Base-by-base conservation (phyloP, 2,113 vertebrate genomes). In the Polyodon spathula region DNA sequence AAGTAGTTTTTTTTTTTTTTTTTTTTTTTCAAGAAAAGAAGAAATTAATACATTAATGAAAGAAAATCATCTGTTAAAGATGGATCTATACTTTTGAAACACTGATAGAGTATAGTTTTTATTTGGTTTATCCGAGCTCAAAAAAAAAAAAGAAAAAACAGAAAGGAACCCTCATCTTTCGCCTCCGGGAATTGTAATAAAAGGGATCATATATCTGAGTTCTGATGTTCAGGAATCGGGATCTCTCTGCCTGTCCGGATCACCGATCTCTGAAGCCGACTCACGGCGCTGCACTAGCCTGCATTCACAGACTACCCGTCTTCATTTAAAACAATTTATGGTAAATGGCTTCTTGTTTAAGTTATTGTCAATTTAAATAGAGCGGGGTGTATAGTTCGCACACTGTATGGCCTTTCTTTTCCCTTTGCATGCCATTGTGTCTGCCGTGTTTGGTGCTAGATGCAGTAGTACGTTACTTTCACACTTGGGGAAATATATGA, bases 261-360 rank as follows among this genome's bases (percentile, higher is more conserved):
- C 66, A 9, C 70, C 68, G 74, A 71, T 70, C 56, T 75, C 57
- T 75, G 71, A 81, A 67, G 66, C 76, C 76, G 78, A 76, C 66
- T 66, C 60, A 71, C 74, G 73, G 67, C 65, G 70, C 74, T 70
- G 67, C 73, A 63, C 82, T 81, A 84, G 82, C 78, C 82, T 85
- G 85, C 83, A 81, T 73, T 67, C 81, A 76, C 69, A 73, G 75
- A 70, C 76, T 70, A 76, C 72, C 11, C 46, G 4, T 10, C 46
- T 50, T 50, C 46, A 12, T 50, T 54, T 54, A 67, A 75, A 81
- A 66, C 78, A 74, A 84, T 88, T 85, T 84, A 88, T 88, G 86
- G 86, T 88, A 83, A 82, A 78, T 78, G 75, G 50, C 63, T 17
- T 63, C 59, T 46, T 41, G 61, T 17, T 68, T 63, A n/a, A n/a